These are phyloP conservation scores for Zaprionus capensis DNA, from an alignment of 1,140 invertebrate species.

Conservation along the genomic window DNA sequence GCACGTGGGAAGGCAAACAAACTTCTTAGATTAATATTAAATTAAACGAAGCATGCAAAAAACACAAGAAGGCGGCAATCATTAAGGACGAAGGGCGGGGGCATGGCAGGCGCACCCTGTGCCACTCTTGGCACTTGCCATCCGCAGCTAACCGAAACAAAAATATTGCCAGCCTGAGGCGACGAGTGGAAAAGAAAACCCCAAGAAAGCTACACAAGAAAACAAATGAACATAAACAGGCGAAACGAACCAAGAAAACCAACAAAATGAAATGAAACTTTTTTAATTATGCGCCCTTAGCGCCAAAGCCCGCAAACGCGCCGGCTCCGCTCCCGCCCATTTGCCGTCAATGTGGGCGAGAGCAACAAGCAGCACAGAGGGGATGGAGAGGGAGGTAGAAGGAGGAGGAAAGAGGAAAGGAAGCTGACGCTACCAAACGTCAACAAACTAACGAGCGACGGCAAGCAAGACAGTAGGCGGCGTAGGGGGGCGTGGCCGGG, in stretches of 20 bases:
- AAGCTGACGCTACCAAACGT: constrained; percentile 27
- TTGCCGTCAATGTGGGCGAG: background rate
- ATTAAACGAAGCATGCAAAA: constrained; percentile 83
- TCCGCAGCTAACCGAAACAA: constrained; percentile 21
- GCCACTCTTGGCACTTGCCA: background rate
- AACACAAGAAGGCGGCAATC: constrained; percentile 76
- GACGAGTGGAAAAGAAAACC: constrained; percentile 49
- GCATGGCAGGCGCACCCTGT: background rate
- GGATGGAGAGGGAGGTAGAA: constrained; percentile 14
- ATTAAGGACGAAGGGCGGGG: constrained; percentile 61
- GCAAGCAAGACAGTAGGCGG: constrained; percentile 6
- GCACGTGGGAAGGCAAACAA: constrained; percentile 69
- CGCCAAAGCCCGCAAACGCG: constrained; percentile 4
- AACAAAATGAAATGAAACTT: constrained; percentile 84
- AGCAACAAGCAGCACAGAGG: constrained; percentile 34
- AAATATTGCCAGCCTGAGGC: constrained; percentile 31
- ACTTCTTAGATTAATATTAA: constrained; percentile 83
- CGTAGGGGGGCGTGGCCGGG: background rate
- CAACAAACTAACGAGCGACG: constrained; percentile 49
- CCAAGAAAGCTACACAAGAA: constrained; percentile 78
- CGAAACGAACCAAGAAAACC: constrained; percentile 83
- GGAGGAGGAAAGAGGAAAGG: background rate
- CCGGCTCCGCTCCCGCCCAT: background rate
- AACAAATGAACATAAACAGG: constrained; percentile 83
- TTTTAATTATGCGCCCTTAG: constrained; percentile 83